Base-by-base conservation (phyloP, 2,888 invertebrate species). In the Brachypterus glaber region DNA sequence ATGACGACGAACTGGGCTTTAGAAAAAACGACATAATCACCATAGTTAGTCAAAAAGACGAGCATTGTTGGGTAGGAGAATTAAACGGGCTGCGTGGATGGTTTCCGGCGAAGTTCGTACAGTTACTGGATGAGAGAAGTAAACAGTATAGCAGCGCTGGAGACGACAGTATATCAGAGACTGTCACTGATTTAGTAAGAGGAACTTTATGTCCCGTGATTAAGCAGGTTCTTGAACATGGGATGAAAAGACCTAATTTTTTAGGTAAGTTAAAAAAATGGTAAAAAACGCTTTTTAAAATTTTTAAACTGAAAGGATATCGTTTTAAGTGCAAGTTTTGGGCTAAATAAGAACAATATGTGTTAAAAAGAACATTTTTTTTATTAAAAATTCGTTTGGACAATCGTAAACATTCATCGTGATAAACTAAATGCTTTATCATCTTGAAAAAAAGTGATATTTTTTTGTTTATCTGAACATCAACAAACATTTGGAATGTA, bases 31-130 rank as follows among this genome's bases (percentile, higher is more conserved):
- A 99, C 66, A 89, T 98, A 25, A 95, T 98, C 37, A 97, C 93
- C 35, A 90, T 98, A 30, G 82, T 96, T 16, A 95, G 92, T 58
- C 92, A 92, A 60, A 89, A 91, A 64, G 96, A 97, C 69, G 96
- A 97, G 59, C 95, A 97, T 62, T 97, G 96, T 64, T 97, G 96
- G 96, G 85, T 96, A 48, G 96, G 96, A 3, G 96, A 97, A 64
- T 65, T 97, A 32, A 96, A 96, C 71, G 96, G 96, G 0, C 69
- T 95, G 32, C 73, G 87, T 62, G 90, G 76, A 73, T 96, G 95
- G 95, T 96, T 96, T 67, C 95, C 95, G 15, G 93, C 95, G 2
- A 88, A 93, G 68, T 95, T 95, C 71, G 93, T 96, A 0, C 87
- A 93, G 65, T 70, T 96, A 30, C 70, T 98, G 30, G 98, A 99